phyloP scores from a whole-genome alignment of 2,113 vertebrate genomes.

The Pygoscelis adeliae region DNA sequence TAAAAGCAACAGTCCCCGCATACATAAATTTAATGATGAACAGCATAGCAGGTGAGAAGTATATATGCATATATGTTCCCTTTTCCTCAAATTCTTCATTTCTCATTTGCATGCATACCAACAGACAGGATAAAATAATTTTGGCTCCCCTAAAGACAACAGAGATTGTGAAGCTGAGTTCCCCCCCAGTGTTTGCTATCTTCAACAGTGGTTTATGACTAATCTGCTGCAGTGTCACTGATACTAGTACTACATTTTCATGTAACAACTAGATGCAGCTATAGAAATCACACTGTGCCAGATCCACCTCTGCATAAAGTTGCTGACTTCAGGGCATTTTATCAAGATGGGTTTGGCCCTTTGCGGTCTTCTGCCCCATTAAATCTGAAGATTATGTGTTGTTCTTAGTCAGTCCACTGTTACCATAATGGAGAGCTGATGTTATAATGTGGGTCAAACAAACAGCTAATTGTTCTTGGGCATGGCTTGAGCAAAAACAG shows the following conservation, averaged over 20 bases:
- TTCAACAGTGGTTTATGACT: background rate
- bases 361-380: constrained; percentile 52
- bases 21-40: background rate
- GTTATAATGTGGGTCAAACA: constrained; percentile 44
- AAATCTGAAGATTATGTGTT: constrained; percentile 54
- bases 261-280: background rate
- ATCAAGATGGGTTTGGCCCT: constrained; percentile 25
- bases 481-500: constrained; percentile 21
- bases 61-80: background rate
- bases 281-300: background rate
- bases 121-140: background rate
- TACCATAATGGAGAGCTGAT: constrained; percentile 39
- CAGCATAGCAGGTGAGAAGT: background rate
- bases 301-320: constrained; percentile 1
- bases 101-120: background rate
- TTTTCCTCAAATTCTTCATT: background rate
- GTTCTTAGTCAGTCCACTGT: constrained; percentile 11
- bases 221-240: background rate
- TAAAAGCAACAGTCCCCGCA: background rate
- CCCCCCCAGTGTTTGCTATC: background rate
- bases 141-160: background rate
- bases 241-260: background rate
- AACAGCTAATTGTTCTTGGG: constrained; percentile 62
- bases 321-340: constrained; percentile 24
- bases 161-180: background rate